Percentiles rank a stretch among this genome's conserved stretches.
phyloP scores from a whole-genome alignment of 2,113 vertebrate genomes.

The Cyphomyrus plagiostoma region DNA sequence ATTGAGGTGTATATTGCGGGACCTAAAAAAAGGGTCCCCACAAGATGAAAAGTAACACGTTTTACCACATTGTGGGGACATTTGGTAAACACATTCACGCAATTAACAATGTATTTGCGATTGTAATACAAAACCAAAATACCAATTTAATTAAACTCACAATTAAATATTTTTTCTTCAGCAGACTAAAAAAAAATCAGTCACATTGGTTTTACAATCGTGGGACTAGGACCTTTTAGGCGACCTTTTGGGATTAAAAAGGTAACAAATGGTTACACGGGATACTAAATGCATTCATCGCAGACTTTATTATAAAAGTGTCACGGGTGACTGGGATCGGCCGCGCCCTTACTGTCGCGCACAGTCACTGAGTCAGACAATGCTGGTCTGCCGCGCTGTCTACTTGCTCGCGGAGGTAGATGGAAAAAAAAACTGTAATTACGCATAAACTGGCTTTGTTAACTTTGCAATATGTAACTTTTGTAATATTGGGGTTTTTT shows the following conservation, averaged over 20 bases:
- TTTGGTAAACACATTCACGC: not conserved
- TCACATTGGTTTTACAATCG: not conserved
- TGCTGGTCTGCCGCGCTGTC: not conserved
- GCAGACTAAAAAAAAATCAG: not conserved
- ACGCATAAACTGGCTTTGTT: not conserved
- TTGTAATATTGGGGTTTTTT: not conserved
- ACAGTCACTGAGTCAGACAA: not conserved
- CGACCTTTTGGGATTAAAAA: not conserved
- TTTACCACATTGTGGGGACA: not conserved
- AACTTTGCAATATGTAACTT: not conserved
- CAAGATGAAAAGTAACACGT: not conserved
- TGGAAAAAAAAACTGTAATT: not conserved
- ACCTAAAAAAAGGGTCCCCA: not conserved
- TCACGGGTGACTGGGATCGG: not conserved
- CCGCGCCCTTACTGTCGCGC: not conserved
- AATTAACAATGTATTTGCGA: not conserved
- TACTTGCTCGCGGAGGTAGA: not conserved
- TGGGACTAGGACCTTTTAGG: not conserved
- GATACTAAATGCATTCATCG: not conserved
- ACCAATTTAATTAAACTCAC: not conserved
- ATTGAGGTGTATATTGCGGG: not conserved
- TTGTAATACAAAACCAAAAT: not conserved
- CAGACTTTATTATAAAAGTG: not conserved
- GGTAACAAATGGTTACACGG: not conserved
- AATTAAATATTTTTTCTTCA: not conserved